Evolutionary conservation across 1,140 invertebrate species (phyloP).

Genomic region (Drosophila ogumai): DNA sequence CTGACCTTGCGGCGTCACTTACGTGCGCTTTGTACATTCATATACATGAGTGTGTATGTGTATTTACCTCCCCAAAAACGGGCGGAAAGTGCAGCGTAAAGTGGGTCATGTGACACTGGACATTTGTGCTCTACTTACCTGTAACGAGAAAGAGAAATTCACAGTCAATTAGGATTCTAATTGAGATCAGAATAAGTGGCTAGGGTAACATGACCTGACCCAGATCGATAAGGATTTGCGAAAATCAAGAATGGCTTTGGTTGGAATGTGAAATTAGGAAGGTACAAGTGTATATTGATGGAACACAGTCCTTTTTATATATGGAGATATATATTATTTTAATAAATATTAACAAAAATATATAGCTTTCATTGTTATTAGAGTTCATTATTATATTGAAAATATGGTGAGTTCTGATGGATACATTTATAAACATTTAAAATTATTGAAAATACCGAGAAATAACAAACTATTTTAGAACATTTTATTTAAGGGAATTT

Average conservation of each 20-base stretch:
- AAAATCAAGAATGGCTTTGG: not conserved
- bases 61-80: slow-evolving; percentile 8
- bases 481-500: not conserved
- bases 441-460: too few species aligned
- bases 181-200: slow-evolving; percentile 7
- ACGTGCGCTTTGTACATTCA: slow-evolving; percentile 22
- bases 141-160: slow-evolving; percentile 56
- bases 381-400: too few species aligned
- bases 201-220: not conserved
- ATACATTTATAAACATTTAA: too few species aligned
- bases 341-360: too few species aligned
- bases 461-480: too few species aligned
- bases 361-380: too few species aligned
- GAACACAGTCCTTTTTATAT: too few species aligned
- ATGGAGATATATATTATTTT: not conserved
- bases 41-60: not conserved
- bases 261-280: too few species aligned
- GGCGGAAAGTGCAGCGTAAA: slow-evolving; percentile 44
- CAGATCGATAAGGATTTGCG: not conserved
- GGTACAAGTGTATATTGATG: too few species aligned
- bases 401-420: too few species aligned
- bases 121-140: slow-evolving; percentile 76
- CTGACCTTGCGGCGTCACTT: slow-evolving; percentile 69
- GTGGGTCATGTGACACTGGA: slow-evolving; percentile 74
- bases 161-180: slow-evolving; percentile 34